phyloP scores from a whole-genome alignment of 2,888 invertebrate species.

The Venustoraphidia nigricollis region DNA sequence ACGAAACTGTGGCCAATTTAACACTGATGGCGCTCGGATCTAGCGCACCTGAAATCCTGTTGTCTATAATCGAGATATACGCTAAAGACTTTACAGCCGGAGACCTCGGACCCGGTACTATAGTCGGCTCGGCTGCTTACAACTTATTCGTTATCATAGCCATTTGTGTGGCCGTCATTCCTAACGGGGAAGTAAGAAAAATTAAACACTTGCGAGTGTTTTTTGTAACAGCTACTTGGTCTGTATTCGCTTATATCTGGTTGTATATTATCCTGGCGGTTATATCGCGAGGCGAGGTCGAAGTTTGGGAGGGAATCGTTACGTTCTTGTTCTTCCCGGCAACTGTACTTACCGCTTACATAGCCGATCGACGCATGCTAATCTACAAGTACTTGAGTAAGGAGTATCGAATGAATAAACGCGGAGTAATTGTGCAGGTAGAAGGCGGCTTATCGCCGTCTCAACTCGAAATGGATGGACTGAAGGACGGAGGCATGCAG shows the following conservation, averaged over 20 bases:
- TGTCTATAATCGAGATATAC: slow-evolving; percentile 95
- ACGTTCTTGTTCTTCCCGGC: slow-evolving; percentile 95
- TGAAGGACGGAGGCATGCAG: slow-evolving; percentile 37
- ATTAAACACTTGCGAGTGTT: slow-evolving; percentile 95
- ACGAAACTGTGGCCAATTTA: slow-evolving; percentile 96
- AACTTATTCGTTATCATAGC: slow-evolving; percentile 97
- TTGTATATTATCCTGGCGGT: slow-evolving; percentile 86
- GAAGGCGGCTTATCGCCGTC: slow-evolving; percentile 60
- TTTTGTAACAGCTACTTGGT: slow-evolving; percentile 95
- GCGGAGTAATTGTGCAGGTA: slow-evolving; percentile 79
- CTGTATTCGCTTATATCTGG: slow-evolving; percentile 98
- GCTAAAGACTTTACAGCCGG: slow-evolving; percentile 92
- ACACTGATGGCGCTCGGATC: slow-evolving; percentile 98
- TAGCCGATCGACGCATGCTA: slow-evolving; percentile 78
- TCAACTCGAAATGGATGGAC: slow-evolving; percentile 41
- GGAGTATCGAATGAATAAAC: slow-evolving; percentile 76
- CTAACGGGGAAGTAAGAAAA: slow-evolving; percentile 77
- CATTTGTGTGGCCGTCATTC: slow-evolving; percentile 84
- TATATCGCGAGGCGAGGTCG: slow-evolving; percentile 72
- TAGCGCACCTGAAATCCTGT: slow-evolving; percentile 93
- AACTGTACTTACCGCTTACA: slow-evolving; percentile 91
- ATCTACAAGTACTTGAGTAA: slow-evolving; percentile 79
- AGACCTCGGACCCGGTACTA: slow-evolving; percentile 94
- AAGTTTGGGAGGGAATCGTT: slow-evolving; percentile 94
- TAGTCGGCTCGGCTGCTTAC: slow-evolving; percentile 97